Conservation (phyloP, 2,888 invertebrate genomes). For the Neuroscelio doddi region DNA sequence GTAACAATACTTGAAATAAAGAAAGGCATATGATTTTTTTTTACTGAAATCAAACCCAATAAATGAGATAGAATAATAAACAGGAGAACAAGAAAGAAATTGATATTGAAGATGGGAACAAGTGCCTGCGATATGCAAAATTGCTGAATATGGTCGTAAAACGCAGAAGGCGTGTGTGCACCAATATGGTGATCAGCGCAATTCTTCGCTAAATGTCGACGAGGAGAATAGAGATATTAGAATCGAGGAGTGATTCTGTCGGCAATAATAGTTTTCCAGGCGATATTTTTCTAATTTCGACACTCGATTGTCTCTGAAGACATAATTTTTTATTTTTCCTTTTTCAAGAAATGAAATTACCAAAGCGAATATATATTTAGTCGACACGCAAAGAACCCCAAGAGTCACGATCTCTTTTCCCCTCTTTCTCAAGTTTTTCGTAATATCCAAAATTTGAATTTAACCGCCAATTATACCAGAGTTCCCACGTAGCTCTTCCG, state of each 20-base stretch:
- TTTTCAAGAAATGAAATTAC: conserved; percentile 36
- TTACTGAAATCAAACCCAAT: background rate
- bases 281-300: background rate
- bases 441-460: conserved; percentile 68
- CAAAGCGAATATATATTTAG: conserved; percentile 38
- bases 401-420: conserved; percentile 46
- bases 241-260: conserved; percentile 19
- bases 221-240: conserved; percentile 60
- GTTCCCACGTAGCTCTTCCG: conserved; percentile 44
- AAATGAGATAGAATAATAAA: conserved; percentile 2
- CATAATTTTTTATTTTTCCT: background rate
- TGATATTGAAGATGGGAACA: conserved; percentile 37
- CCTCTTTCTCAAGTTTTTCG: conserved; percentile 55
- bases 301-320: background rate
- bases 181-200: conserved; percentile 61
- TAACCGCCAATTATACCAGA: conserved; percentile 62
- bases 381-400: conserved; percentile 43
- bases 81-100: conserved; percentile 7
- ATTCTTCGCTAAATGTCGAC: conserved; percentile 49
- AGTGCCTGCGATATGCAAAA: conserved; percentile 64
- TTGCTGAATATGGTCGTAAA: conserved; percentile 69
- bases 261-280: no score
- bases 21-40: no score
- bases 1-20: no score
- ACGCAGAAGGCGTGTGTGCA: conserved; percentile 65